Conservation (phyloP, 2,888 invertebrate species). For the Didymodactylos carnosus region DNA sequence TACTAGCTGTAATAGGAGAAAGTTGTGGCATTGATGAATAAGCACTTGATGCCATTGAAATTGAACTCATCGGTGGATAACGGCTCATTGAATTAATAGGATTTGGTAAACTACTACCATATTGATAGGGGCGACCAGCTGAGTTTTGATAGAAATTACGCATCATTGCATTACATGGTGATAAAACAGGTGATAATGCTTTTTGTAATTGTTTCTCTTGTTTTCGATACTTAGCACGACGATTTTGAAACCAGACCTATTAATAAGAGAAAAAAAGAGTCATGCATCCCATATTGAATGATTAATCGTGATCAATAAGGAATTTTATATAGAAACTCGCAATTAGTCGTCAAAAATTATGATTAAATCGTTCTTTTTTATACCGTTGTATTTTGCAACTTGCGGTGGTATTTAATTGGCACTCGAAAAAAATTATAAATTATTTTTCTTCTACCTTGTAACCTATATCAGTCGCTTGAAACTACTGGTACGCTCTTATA, state of each 20-base stretch:
- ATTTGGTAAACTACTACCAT: neutral
- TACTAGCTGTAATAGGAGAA: neutral
- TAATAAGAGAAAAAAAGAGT: neutral
- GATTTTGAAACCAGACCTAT: constrained; percentile 97
- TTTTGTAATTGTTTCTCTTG: constrained; percentile 95
- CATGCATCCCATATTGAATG: neutral
- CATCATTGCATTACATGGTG: neutral
- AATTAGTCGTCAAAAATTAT: too few relatives aligned
- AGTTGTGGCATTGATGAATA: constrained; percentile 1
- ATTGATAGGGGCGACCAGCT: neutral
- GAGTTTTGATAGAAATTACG: constrained; percentile 9
- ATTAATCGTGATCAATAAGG: too few relatives aligned
- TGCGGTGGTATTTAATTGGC: too few relatives aligned
- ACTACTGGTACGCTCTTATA: too few relatives aligned
- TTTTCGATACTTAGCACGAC: constrained; percentile 88
- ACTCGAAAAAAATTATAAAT: too few relatives aligned
- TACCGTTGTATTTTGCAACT: too few relatives aligned
- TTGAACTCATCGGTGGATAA: constrained; percentile 1
- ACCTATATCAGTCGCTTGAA: too few relatives aligned
- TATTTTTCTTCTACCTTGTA: too few relatives aligned
- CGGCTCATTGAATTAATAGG: neutral
- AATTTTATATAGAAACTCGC: too few relatives aligned
- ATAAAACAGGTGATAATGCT: constrained; percentile 42
- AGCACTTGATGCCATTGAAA: neutral
- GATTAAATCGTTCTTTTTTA: too few relatives aligned